Percentiles rank a stretch among this genome's conserved stretches.
phyloP scores from a whole-genome alignment of 2,888 invertebrate genomes.

The Caenorhabditis angaria region DNA sequence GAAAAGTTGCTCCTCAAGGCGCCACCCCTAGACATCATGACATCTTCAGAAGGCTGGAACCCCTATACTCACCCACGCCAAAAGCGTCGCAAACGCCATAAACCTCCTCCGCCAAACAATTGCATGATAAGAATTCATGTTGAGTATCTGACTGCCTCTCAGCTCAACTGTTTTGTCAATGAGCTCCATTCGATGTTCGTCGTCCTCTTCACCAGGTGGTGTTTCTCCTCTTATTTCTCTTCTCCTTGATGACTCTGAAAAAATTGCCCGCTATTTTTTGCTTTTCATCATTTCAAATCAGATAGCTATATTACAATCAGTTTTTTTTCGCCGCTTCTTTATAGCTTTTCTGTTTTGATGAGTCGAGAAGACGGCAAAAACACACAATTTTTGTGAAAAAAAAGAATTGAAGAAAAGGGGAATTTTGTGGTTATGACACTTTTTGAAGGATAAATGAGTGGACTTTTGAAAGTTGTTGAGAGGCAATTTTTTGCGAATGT shows the following conservation, averaged over 20 bases:
- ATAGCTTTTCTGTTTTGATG: background rate
- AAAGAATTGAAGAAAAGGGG: background rate
- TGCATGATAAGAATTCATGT: conserved; percentile 61
- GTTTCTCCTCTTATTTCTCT: conserved; percentile 7
- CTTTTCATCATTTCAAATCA: background rate
- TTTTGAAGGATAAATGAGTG: no score
- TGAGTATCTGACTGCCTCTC: conserved; percentile 63
- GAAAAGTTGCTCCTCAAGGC: background rate
- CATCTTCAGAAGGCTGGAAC: background rate
- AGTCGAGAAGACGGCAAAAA: background rate
- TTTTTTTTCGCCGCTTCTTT: background rate
- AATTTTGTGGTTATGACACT: background rate
- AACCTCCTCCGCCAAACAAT: conserved; percentile 59
- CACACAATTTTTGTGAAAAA: no score
- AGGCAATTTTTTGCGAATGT: no score
- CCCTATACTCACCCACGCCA: conserved; percentile 51
- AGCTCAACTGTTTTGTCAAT: conserved; percentile 67
- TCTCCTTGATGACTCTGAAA: no score
- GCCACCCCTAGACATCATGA: background rate
- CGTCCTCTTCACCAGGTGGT: conserved; percentile 20
- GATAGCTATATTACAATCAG: conserved; percentile 1
- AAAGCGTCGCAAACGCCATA: conserved; percentile 44
- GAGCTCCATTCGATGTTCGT: conserved; percentile 57
- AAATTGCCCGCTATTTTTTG: background rate
- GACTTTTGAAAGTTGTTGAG: no score